Conservation (phyloP, 1,140 invertebrate species). For the Platyura marginata region DNA sequence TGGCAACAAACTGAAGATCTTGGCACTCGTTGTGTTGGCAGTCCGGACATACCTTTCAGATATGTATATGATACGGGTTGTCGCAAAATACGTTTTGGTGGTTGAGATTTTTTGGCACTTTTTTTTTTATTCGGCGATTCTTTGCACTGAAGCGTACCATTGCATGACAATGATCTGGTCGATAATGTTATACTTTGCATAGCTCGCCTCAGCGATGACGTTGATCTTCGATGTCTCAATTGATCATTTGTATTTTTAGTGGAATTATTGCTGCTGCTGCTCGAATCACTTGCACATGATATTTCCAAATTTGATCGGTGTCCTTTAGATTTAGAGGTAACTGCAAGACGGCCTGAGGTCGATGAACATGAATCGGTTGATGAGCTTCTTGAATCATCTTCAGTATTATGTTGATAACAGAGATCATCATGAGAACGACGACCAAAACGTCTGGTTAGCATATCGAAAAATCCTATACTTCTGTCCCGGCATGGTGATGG, state of each 20-base stretch:
- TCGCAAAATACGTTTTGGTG: constrained; percentile 42
- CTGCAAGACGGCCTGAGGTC: constrained; percentile 25
- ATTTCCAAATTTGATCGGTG: constrained; percentile 20
- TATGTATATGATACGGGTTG: constrained; percentile 59
- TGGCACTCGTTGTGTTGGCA: constrained; percentile 59
- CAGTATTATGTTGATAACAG: constrained; percentile 15
- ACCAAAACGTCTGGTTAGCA: constrained; percentile 34
- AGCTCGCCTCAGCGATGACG: constrained; percentile 43
- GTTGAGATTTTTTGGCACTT: constrained; percentile 15
- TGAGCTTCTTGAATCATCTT: constrained; percentile 35
- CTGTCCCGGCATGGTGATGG: constrained; percentile 30
- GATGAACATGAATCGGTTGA: constrained; percentile 35
- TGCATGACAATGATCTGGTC: constrained; percentile 38
- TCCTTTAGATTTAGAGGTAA: constrained; percentile 13
- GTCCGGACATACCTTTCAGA: constrained; percentile 53
- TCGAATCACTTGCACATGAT: constrained; percentile 33
- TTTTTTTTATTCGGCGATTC: constrained; percentile 4
- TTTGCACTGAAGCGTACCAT: constrained; percentile 27
- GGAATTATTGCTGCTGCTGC: constrained; percentile 32
- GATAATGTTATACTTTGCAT: constrained; percentile 45
- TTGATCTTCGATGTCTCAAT: constrained; percentile 38
- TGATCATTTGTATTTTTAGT: constrained; percentile 8
- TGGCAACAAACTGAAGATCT: constrained; percentile 26
- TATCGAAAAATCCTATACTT: constrained; percentile 35
- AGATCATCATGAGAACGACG: constrained; percentile 28